Conservation (phyloP, 30 jellyfish, hydroid and myxozoan species). For the Turritopsis rubra region DNA sequence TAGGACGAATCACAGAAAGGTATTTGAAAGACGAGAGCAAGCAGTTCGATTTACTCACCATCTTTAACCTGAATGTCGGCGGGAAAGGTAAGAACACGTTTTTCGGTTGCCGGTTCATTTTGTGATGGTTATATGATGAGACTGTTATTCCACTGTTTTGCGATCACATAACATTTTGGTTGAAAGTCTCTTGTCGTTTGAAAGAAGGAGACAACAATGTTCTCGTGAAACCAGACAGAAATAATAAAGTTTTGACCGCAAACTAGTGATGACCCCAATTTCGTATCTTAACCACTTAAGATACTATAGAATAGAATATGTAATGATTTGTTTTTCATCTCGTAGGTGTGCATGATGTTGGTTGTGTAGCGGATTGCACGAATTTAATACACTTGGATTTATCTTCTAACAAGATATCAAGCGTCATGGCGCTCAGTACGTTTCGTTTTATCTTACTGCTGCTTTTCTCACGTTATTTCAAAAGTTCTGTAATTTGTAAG, state of each 20-base stretch:
- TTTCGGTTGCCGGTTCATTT: neutral
- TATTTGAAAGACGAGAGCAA: neutral
- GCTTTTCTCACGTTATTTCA: neutral
- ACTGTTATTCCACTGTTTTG: neutral
- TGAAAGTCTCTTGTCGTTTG: no score
- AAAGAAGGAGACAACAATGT: no score
- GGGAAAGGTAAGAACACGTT: neutral
- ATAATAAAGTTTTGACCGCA: no score
- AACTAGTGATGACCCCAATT: no score
- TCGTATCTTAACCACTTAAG: no score
- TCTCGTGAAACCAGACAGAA: no score
- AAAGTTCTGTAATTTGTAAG: neutral
- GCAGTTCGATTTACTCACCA: neutral
- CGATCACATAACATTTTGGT: no score
- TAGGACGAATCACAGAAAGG: neutral
- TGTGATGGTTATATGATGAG: neutral
- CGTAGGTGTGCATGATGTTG: neutral
- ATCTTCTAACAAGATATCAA: neutral
- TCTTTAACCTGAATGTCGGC: neutral
- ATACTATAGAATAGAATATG: no score
- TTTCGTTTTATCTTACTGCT: neutral
- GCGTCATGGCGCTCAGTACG: slow-evolving; percentile 13
- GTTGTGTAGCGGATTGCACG: slow-evolving; percentile 10
- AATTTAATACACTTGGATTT: neutral
- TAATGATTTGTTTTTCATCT: neutral